These are phyloP conservation scores for Sarotherodon lohbergeri DNA, from an alignment of 2,113 vertebrate genomes.

Conservation along the genomic window DNA sequence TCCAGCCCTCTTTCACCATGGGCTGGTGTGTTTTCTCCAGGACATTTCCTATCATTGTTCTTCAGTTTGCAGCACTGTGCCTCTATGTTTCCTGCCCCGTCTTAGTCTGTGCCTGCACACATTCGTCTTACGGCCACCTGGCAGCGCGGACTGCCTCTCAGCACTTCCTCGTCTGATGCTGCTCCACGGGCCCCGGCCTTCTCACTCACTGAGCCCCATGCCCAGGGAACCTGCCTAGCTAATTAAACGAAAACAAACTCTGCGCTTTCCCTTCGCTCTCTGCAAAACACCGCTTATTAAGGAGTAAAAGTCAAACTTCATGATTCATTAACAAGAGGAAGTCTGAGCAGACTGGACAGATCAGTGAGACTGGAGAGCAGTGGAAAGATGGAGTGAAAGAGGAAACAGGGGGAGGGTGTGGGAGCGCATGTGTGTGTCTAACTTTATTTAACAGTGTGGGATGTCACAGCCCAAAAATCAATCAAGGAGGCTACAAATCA, in stretches of 20 bases:
- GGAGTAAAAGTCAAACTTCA: constrained; percentile 77
- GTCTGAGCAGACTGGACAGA: constrained; percentile 65
- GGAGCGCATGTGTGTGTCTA: background rate
- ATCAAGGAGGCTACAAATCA: background rate
- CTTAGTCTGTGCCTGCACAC: constrained; percentile 37
- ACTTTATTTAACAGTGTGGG: constrained; percentile 14
- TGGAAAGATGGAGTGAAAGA: constrained; percentile 24
- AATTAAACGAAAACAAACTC: constrained; percentile 80
- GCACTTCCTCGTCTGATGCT: constrained; percentile 34
- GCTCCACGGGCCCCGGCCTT: constrained; percentile 6
- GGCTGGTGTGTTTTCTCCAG: constrained; percentile 49
- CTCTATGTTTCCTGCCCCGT: constrained; percentile 52
- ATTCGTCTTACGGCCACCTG: constrained; percentile 63
- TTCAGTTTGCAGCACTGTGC: constrained; percentile 36
- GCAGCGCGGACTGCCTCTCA: constrained; percentile 22
- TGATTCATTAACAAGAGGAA: constrained; percentile 84
- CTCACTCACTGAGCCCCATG: constrained; percentile 30
- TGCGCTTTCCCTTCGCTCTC: constrained; percentile 53
- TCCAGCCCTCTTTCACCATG: constrained; percentile 51
- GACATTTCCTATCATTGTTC: constrained; percentile 76
- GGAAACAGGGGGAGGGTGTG: constrained; percentile 35
- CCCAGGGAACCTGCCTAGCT: constrained; percentile 56
- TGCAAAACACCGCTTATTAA: constrained; percentile 75
- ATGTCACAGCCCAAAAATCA: background rate
- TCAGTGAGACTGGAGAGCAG: constrained; percentile 29